Base-by-base conservation (phyloP, 2,888 invertebrate genomes). In the Lottia gigantea region DNA sequence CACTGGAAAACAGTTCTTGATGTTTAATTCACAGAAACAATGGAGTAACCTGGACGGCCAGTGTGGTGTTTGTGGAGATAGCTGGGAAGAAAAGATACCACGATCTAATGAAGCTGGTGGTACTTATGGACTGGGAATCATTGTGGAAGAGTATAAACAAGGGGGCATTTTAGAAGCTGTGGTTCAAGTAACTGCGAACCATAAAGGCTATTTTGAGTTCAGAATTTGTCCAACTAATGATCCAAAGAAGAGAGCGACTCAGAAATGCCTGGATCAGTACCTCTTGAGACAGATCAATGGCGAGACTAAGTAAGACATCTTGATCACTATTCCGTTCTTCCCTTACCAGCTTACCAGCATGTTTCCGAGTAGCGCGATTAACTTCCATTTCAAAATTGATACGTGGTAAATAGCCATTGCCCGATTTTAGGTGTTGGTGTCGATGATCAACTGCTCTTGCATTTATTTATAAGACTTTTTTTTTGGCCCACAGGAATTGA, bases 31-130 rank as follows among this genome's bases (percentile, higher is more conserved):
- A 23, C 55, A 55, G 55, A 23, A 23, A 8, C 55, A 55, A 55
- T 55, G 55, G 55, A 23, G 19, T 2, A 12, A 55, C 8, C 4
- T 55, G 0, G 55, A 14, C 15, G 55, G 55, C 19, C 19, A 55
- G 14, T 55, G 55, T 55, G 55, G 55, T 55, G 14, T 55, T 55
- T 55, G 55, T 55, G 55, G 55, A 12, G 55, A 55, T 55, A 23
- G 11, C 19, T 55, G 55, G 55, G 55, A 55, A 11, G 19, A 55
- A 14, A 55, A 23, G 23, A 8, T 55, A 55, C 55, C 55, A 55
- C 55, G 55, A 19, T 19, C 19, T 55, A 11, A 55, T 55, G 55
- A 55, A 55, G 55, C 55, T 23, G 55, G 55, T 55, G 55, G 55
- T 6, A 55, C 19, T 11, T 55, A 55, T 55, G 55, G 55, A 23